Evolutionary conservation across 2,113 vertebrate genomes (phyloP).

Genomic region (Chlorodrepanis virens): DNA sequence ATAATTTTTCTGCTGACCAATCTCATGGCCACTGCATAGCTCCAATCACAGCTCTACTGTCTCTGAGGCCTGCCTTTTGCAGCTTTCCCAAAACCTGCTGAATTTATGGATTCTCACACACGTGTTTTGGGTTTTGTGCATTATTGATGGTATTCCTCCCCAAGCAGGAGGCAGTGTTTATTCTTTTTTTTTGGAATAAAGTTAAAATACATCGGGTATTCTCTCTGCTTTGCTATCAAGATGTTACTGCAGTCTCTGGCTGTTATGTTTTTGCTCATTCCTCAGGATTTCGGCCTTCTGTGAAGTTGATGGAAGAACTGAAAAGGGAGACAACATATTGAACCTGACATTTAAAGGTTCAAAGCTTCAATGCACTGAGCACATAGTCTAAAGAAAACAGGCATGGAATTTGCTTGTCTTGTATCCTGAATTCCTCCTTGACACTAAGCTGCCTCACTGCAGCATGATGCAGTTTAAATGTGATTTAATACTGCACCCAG

Average conservation of each 20-base stretch:
- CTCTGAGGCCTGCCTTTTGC: too few species aligned
- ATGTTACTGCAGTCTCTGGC: not conserved
- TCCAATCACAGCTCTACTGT: too few species aligned
- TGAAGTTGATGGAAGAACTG: not conserved
- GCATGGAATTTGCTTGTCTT: not conserved
- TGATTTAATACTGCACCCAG: not conserved
- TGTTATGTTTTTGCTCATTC: not conserved
- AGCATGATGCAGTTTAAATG: not conserved
- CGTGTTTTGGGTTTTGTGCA: not conserved
- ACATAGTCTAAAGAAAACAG: not conserved
- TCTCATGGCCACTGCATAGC: too few species aligned
- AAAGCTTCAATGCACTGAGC: not conserved
- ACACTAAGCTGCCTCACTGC: not conserved
- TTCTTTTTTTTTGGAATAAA: not conserved
- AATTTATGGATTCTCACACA: too few species aligned
- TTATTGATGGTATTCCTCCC: not conserved
- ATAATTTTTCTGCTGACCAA: too few species aligned
- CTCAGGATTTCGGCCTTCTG: not conserved
- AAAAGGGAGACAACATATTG: not conserved
- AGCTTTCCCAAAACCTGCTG: too few species aligned
- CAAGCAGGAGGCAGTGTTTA: not conserved
- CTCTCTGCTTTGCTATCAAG: not conserved
- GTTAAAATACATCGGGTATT: not conserved
- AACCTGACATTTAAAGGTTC: conserved; percentile 41
- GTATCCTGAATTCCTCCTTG: not conserved